These are phyloP conservation scores for Tribolium freemani DNA, from an alignment of 2,888 invertebrate species.

Conservation along the genomic window DNA sequence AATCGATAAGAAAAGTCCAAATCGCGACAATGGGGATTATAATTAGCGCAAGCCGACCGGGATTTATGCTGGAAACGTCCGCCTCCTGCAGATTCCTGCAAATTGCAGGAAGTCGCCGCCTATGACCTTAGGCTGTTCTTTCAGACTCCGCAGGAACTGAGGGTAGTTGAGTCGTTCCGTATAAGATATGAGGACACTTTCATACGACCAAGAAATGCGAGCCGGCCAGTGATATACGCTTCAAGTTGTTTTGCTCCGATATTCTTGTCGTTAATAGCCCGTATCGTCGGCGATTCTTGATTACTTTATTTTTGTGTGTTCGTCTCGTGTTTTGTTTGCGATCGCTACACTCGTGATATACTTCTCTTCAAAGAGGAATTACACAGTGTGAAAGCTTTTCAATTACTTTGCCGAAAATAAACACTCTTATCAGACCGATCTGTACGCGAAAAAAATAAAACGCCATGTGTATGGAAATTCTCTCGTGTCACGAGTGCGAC, in stretches of 20 bases:
- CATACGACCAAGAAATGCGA: constrained; percentile 52
- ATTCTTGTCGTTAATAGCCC: constrained; percentile 53
- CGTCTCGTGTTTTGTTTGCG: constrained; percentile 20
- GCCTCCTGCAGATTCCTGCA: constrained; percentile 38
- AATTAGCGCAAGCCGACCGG: not conserved
- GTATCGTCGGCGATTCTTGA: constrained; percentile 46
- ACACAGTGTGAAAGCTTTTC: constrained; percentile 19
- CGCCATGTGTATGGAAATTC: too few relatives aligned
- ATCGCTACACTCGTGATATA: constrained; percentile 4
- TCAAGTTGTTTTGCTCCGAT: constrained; percentile 50
- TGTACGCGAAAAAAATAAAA: too few relatives aligned
- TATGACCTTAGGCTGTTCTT: constrained; percentile 37
- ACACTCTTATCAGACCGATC: constrained; percentile 10
- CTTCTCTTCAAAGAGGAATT: constrained; percentile 22
- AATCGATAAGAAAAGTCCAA: not conserved
- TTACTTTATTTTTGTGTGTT: constrained; percentile 39
- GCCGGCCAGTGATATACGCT: constrained; percentile 43
- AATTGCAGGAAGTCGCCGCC: constrained; percentile 43
- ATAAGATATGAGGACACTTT: constrained; percentile 55
- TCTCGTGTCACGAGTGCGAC: constrained; percentile 11
- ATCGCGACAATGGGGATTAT: not conserved
- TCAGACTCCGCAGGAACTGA: constrained; percentile 47
- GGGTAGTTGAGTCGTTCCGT: constrained; percentile 50
- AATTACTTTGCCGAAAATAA: constrained; percentile 20
- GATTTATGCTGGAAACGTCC: constrained; percentile 32